These are phyloP conservation scores for Cryptoprocta ferox DNA, from an alignment of 2,797 vertebrate genomes.

Conservation along the genomic window DNA sequence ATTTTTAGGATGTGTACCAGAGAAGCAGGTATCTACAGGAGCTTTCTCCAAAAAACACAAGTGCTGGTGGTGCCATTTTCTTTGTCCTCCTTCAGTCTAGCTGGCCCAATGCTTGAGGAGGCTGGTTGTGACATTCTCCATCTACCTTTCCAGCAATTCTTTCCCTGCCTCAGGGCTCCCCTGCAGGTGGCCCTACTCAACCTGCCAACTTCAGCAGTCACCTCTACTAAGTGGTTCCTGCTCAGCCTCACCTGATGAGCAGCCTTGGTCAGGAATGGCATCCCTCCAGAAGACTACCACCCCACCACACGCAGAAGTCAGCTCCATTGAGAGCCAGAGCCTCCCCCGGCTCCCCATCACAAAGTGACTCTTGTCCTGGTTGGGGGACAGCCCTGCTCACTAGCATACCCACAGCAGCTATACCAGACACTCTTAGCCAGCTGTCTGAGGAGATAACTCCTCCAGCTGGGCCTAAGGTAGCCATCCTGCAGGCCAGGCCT, in stretches of 20 bases:
- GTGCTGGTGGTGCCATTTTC: background rate
- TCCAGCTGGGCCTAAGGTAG: too few relatives aligned
- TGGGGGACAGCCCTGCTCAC: background rate
- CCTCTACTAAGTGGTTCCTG: background rate
- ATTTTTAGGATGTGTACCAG: background rate
- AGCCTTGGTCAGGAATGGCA: background rate
- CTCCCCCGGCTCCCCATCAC: rapidly evolving
- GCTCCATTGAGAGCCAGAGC: background rate
- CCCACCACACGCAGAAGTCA: background rate
- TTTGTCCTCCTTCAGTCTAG: background rate
- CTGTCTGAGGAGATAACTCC: background rate
- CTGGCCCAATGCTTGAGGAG: background rate
- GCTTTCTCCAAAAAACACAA: background rate
- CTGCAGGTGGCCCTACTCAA: background rate
- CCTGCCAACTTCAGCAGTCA: too few relatives aligned
- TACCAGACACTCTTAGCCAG: background rate
- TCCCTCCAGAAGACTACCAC: background rate
- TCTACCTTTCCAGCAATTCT: background rate
- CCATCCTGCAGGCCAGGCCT: too few relatives aligned
- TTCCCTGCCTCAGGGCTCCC: background rate
- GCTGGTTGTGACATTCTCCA: background rate
- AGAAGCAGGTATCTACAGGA: background rate
- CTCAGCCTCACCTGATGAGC: background rate
- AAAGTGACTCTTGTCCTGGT: background rate
- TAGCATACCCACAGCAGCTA: background rate